These are phyloP conservation scores for Syngnathus acus DNA, from an alignment of 2,797 vertebrate genomes.

Conservation along the genomic window DNA sequence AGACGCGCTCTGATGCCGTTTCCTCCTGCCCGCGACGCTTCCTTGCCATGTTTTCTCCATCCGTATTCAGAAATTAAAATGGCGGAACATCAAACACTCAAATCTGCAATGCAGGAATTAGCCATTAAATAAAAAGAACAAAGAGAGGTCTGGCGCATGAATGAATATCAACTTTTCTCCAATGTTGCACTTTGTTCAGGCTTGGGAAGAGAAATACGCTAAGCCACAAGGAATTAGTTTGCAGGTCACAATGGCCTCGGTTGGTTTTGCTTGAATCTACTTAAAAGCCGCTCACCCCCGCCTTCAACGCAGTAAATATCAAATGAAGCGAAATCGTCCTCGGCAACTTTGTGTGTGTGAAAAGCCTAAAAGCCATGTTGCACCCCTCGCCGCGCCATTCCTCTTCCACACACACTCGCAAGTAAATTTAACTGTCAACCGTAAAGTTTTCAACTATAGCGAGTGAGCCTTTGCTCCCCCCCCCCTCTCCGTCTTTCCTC, in stretches of 20 bases:
- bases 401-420: constrained; percentile 31
- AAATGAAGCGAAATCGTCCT: constrained; percentile 30
- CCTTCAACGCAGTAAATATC: not conserved
- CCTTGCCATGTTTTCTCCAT: not conserved
- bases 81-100: not conserved
- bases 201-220: not conserved
- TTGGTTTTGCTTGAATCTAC: not conserved
- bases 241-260: not conserved
- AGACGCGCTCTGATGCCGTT: constrained; percentile 2
- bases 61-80: constrained; percentile 1
- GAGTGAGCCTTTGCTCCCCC: constrained; percentile 33
- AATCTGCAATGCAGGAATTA: not conserved
- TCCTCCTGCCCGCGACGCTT: not conserved
- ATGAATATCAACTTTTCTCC: not conserved
- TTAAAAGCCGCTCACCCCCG: not conserved
- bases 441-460: constrained; percentile 71
- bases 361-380: constrained; percentile 65
- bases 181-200: not conserved
- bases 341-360: constrained; percentile 39
- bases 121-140: not conserved
- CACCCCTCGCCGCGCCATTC: constrained; percentile 56
- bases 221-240: not conserved
- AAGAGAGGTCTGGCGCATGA: not conserved
- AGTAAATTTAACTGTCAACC: constrained; percentile 77
- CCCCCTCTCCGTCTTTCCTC: constrained; percentile 14